Conservation (phyloP, 2,888 invertebrate species). For the Drosophila demipolita region DNA sequence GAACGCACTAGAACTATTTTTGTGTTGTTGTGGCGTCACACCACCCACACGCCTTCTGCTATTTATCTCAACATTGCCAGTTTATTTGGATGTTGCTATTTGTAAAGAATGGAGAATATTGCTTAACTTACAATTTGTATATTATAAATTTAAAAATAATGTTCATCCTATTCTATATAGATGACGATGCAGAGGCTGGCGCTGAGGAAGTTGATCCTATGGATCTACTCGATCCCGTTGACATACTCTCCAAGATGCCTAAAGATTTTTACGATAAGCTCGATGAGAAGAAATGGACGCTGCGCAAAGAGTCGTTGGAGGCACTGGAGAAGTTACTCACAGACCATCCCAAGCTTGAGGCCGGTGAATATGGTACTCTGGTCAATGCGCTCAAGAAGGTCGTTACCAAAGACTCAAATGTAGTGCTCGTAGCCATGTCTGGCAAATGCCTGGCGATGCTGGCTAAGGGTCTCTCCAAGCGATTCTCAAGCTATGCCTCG, state of each 20-base stretch:
- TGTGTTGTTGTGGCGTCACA: neutral
- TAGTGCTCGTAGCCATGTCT: slow-evolving; percentile 95
- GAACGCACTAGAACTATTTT: neutral
- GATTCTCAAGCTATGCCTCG: slow-evolving; percentile 93
- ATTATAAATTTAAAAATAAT: neutral
- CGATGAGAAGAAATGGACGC: slow-evolving; percentile 98
- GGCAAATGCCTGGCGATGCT: slow-evolving; percentile 93
- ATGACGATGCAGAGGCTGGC: slow-evolving; percentile 86
- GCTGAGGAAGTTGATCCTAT: slow-evolving; percentile 92
- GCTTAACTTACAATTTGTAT: neutral
- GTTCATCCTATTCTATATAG: slow-evolving; percentile 43
- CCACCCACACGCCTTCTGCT: neutral
- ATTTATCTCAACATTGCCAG: neutral
- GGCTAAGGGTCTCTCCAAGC: slow-evolving; percentile 94
- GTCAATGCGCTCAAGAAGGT: slow-evolving; percentile 95
- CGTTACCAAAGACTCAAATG: slow-evolving; percentile 97
- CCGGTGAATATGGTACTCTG: slow-evolving; percentile 96
- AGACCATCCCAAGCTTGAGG: slow-evolving; percentile 93
- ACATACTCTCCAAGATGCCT: slow-evolving; percentile 96
- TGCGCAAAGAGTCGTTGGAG: slow-evolving; percentile 96
- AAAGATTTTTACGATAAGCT: slow-evolving; percentile 98
- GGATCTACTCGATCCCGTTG: slow-evolving; percentile 96
- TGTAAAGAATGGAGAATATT: neutral
- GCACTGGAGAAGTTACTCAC: slow-evolving; percentile 90
- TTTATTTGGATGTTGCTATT: neutral